Evolutionary conservation across 1,140 invertebrate genomes (phyloP).

Genomic region (Cylas formicarius): DNA sequence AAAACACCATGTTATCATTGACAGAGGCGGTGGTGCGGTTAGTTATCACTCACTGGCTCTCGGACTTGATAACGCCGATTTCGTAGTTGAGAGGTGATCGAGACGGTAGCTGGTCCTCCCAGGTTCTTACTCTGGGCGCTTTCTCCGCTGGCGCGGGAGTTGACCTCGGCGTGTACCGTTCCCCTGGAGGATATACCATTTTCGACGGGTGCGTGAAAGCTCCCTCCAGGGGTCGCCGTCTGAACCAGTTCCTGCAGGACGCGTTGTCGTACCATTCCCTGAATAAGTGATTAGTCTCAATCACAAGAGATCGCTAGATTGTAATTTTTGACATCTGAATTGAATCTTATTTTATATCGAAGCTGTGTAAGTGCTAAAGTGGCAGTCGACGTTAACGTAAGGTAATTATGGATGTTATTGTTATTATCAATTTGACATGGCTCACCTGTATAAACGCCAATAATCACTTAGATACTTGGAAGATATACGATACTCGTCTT

Average conservation of each 20-base stretch:
- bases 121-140: conserved; percentile 44
- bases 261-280: conserved; percentile 86
- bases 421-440: too few relatives aligned
- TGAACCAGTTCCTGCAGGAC: conserved; percentile 77
- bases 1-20: conserved; percentile 26
- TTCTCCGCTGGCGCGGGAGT: conserved; percentile 49
- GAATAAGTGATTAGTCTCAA: conserved; percentile 25
- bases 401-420: too few relatives aligned
- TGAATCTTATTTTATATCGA: too few relatives aligned
- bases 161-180: conserved; percentile 66
- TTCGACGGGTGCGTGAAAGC: conserved; percentile 85
- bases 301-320: too few relatives aligned
- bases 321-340: too few relatives aligned
- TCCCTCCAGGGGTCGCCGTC: conserved; percentile 68
- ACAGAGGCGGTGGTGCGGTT: neutral
- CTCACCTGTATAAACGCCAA: conserved; percentile 62
- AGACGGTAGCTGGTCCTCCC: conserved; percentile 63
- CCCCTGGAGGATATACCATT: conserved; percentile 88
- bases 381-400: too few relatives aligned
- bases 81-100: conserved; percentile 77
- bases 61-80: conserved; percentile 69
- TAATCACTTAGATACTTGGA: conserved; percentile 70
- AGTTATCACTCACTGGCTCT: conserved; percentile 77
- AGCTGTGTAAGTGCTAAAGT: too few relatives aligned
- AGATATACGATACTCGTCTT: conserved; percentile 63